Evolutionary conservation across 2,113 vertebrate genomes (phyloP).

Genomic region (Aleadryas rufinucha): DNA sequence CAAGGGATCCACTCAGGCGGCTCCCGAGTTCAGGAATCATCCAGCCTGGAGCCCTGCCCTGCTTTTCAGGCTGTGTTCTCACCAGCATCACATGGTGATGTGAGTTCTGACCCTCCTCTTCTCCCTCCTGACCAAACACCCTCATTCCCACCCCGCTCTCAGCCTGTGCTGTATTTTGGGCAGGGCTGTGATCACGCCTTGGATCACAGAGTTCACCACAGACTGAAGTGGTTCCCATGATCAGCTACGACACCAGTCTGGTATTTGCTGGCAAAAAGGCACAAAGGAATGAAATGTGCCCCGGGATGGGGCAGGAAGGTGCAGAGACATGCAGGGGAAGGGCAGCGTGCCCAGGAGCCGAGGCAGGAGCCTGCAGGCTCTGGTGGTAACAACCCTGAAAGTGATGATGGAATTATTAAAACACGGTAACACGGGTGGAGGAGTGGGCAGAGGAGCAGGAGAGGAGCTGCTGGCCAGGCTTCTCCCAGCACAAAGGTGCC

Average conservation of each 20-base stretch:
- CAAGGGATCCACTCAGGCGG: neutral
- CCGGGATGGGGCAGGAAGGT: neutral
- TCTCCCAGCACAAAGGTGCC: neutral
- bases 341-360: neutral
- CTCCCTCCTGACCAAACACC: neutral
- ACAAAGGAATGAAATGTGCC: neutral
- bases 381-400: neutral
- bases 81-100: accelerated
- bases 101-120: neutral
- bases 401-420: constrained; percentile 10
- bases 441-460: neutral
- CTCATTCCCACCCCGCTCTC: accelerated
- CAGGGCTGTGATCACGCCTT: neutral
- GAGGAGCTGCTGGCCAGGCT: neutral
- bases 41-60: neutral
- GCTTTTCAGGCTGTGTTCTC: neutral
- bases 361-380: constrained; percentile 1
- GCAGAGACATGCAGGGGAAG: neutral
- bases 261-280: constrained; percentile 40
- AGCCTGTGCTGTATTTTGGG: accelerated
- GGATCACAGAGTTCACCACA: neutral
- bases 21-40: accelerated
- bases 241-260: constrained; percentile 17
- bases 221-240: neutral
- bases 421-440: neutral